phyloP scores from a whole-genome alignment of 2,888 invertebrate genomes.

The Acrobasis consociella region DNA sequence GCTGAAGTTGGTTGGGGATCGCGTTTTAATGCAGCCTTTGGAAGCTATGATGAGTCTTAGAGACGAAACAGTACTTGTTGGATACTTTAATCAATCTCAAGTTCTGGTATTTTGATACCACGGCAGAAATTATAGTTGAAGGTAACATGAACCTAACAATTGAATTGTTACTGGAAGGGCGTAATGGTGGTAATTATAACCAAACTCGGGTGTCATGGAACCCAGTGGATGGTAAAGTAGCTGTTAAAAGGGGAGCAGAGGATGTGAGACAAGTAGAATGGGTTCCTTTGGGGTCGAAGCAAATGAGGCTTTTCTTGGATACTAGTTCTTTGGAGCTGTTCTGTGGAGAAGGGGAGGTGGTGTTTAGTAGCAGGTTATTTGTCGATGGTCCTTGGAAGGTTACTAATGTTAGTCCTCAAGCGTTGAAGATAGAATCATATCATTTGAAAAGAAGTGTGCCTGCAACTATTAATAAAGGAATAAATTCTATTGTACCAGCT shows the following conservation, averaged over 20 bases:
- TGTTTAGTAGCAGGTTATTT: conserved; percentile 68
- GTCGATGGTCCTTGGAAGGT: conserved; percentile 66
- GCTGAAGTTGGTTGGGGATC: conserved; percentile 51
- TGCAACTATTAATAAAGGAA: conserved; percentile 19
- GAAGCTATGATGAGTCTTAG: conserved; percentile 54
- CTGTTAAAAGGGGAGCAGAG: conserved; percentile 56
- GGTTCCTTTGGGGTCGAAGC: conserved; percentile 49
- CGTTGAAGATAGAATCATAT: conserved; percentile 53
- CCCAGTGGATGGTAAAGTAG: conserved; percentile 52
- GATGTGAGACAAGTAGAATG: conserved; percentile 70
- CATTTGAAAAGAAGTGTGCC: conserved; percentile 60
- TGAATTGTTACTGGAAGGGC: conserved; percentile 56
- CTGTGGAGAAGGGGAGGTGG: conserved; percentile 74
- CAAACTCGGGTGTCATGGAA: conserved; percentile 55
- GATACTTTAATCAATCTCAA: conserved; percentile 40
- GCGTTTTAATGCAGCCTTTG: conserved; percentile 62
- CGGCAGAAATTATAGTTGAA: conserved; percentile 59
- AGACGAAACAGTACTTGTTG: conserved; percentile 42
- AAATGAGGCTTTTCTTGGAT: conserved; percentile 68
- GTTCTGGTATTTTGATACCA: conserved; percentile 50
- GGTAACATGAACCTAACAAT: conserved; percentile 52
- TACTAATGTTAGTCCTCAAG: conserved; percentile 57
- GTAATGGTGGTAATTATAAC: conserved; percentile 51
- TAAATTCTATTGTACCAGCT: neutral
- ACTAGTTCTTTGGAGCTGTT: conserved; percentile 72